phyloP scores from a whole-genome alignment of 2,797 vertebrate genomes.

The Spizella passerina region DNA sequence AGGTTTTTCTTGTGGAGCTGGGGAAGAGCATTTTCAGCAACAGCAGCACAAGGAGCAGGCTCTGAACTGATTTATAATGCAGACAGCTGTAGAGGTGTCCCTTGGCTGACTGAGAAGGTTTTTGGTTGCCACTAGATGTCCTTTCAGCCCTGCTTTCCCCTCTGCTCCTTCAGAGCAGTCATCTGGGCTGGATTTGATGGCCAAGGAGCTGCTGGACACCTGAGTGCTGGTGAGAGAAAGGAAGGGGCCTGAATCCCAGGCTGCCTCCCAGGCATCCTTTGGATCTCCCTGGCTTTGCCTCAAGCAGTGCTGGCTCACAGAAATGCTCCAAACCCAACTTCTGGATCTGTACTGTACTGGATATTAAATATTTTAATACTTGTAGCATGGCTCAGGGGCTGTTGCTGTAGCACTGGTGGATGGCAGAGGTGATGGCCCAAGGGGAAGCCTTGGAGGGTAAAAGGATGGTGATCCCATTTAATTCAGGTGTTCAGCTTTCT shows the following conservation, averaged over 20 bases:
- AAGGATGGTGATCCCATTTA: background rate
- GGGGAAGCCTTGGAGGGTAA: background rate
- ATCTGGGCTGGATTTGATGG: background rate
- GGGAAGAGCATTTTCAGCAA: background rate
- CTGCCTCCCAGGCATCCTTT: background rate
- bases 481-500: background rate
- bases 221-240: background rate
- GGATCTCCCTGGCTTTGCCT: background rate
- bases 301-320: rapidly evolving
- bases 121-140: constrained; percentile 57
- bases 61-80: background rate
- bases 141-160: constrained; percentile 45
- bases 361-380: background rate
- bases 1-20: background rate
- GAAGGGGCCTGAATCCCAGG: background rate
- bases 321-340: background rate
- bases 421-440: background rate
- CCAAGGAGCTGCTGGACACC: background rate
- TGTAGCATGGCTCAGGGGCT: rapidly evolving
- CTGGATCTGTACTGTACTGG: background rate
- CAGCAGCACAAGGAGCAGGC: background rate
- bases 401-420: background rate
- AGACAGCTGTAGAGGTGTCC: rapidly evolving
- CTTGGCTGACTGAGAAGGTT: background rate
- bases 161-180: background rate